phyloP scores from a whole-genome alignment of 2,888 invertebrate genomes.

The Hesperia comma region DNA sequence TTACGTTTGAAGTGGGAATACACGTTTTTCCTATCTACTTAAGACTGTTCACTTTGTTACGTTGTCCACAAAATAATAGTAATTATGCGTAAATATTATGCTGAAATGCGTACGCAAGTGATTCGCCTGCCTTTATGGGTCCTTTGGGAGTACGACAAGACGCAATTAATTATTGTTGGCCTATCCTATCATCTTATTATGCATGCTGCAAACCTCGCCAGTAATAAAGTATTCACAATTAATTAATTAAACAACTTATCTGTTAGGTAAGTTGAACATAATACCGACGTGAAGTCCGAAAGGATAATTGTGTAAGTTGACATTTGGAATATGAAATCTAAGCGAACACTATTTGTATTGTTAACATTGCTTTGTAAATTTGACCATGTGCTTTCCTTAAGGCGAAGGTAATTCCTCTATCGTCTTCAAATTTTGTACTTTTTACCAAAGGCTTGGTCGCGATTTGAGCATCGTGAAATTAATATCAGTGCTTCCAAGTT shows the following conservation, averaged over 20 bases:
- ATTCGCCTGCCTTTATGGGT: slow-evolving; percentile 11
- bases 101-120: neutral
- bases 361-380: no score
- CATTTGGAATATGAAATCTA: no score
- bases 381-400: no score
- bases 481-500: no score
- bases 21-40: neutral
- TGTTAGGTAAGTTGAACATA: neutral
- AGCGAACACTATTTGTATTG: no score
- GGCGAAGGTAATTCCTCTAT: no score
- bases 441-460: no score
- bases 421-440: no score
- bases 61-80: neutral
- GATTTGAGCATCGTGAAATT: no score
- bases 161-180: slow-evolving; percentile 9
- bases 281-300: no score
- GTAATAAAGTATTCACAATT: neutral
- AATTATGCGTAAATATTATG: slow-evolving; percentile 2
- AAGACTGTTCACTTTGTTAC: neutral
- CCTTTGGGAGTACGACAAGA: slow-evolving; percentile 19
- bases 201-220: neutral
- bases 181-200: neutral
- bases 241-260: neutral
- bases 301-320: no score
- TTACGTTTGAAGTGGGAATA: neutral